Evolutionary conservation across 2,113 vertebrate genomes (phyloP), one percentile per base, ranked within the genome.

Genomic region (Pyxicephalus adspersus): DNA sequence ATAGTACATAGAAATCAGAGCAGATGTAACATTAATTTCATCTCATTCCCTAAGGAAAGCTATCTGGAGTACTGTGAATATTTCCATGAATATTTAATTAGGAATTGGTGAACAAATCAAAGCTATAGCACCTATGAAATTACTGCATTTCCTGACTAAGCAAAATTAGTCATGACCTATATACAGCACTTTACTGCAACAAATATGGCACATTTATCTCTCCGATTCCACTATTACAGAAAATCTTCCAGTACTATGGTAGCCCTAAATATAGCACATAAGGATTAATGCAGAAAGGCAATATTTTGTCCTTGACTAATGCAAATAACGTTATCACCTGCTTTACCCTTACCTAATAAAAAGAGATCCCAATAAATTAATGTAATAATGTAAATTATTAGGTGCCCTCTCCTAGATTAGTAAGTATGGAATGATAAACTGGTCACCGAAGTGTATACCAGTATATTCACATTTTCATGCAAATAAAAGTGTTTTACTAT

Each of bases 11-110:
- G 67, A 71, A 81, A 52, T 64, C 60, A 31, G 45, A 81, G 73
- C 78, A 81, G 78, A 81, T 81, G 78, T 34, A 73, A 81, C 57
- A 17, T 73, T 54, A 73, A 81, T 23, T 60, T 31, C 29, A 19
- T 78, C 63, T 45, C 67, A 34, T 45, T 78, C 64, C 78, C 60
- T 52, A 63, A 67, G 55, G 61, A 60, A 72, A 64, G 31, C 28
- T 51, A 51, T 50, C 45, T 70, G 57, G 31, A 34, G 78, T 73
- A 51, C 58, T 72, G 58, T 54, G 58, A 73, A 81, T 58, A 81
- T 73, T 72, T 80, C 38, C 68, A 81, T 81, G 58, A 81, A 81
- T 81, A 73, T 81, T 73, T 81, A 81, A 81, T 81, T 81, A 73
- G n/a, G 60, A 72, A 81, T 71, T 50, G 58, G 54, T 20, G 64